Evolutionary conservation across 2,113 vertebrate species (phyloP), one percentile per base, ranked within the genome.

Genomic region (Anguilla rostrata): DNA sequence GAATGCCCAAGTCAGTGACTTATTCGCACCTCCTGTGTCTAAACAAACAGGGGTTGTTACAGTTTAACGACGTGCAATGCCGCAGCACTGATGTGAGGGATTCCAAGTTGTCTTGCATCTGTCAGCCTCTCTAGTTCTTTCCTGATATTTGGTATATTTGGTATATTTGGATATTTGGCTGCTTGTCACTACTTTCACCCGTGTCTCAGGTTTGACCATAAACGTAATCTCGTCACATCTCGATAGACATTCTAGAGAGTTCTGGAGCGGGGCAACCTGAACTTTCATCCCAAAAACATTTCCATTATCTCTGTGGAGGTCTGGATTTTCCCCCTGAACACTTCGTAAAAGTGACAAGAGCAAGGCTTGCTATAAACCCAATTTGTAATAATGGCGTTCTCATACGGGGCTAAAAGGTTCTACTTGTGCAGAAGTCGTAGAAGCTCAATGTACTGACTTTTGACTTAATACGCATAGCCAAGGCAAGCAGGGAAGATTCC

Each of bases 331-430:
- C 26, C n/a, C 22, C 22, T 0, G 8, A 46, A 46, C 81, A 53
- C 41, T 49, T 49, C 53, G n/a, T 82, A 26, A 43, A 82, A 43
- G 40, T 46, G 41, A 82, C 41, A 46, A 82, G 5, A 18, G 41
- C 40, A 49, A 11, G 26, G 81, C 46, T 43, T 29, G 46, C 81
- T 49, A 82, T 82, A 82, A 53, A 82, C 81, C 81, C 40, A 49
- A 53, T 49, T 82, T 49, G 46, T n/a, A 43, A 43, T 49, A n/a
- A n/a, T 16, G 46, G 46, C 53, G 81, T n/a, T n/a, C 81, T 49
- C 5, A 82, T 53, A 18, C 41, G 9, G 9, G 40, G 46, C 40
- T 46, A 82, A 46, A 82, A 82, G 15, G 9, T 82, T 29, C 11
- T 5, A 16, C 43, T 82, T 43, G 43, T 22, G 43, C 43, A 82